These are phyloP conservation scores for Idaea straminata DNA, from an alignment of 2,888 invertebrate genomes.

Conservation along the genomic window DNA sequence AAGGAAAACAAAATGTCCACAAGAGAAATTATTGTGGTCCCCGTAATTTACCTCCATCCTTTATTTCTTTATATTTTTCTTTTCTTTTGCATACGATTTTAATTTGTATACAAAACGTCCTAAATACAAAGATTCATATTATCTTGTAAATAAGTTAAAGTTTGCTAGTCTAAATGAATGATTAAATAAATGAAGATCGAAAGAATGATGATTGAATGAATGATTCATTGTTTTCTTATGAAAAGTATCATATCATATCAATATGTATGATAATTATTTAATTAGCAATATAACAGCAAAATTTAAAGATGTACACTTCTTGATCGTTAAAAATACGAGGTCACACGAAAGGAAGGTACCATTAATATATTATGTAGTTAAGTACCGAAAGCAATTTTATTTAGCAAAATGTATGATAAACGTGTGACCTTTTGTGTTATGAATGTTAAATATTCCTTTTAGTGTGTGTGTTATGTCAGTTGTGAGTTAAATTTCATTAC, in stretches of 20 bases:
- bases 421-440: background rate
- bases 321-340: too few species aligned
- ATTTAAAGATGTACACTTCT: too few species aligned
- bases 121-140: background rate
- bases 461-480: slow-evolving; percentile 45
- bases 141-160: background rate
- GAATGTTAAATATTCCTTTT: slow-evolving; percentile 17
- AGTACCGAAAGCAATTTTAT: too few species aligned
- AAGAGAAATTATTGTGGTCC: slow-evolving; percentile 60
- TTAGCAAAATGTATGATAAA: background rate
- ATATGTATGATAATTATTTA: too few species aligned
- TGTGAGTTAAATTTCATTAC: slow-evolving; percentile 34
- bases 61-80: slow-evolving; percentile 38
- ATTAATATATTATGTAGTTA: too few species aligned
- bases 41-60: slow-evolving; percentile 49
- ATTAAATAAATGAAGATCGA: too few species aligned
- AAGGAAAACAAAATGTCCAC: slow-evolving; percentile 70
- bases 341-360: too few species aligned
- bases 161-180: background rate
- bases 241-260: too few species aligned
- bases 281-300: too few species aligned
- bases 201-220: too few species aligned
- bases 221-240: too few species aligned
- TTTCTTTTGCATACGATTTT: slow-evolving; percentile 32
- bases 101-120: slow-evolving; percentile 7